Evolutionary conservation across 2,113 vertebrate species (phyloP).

Genomic region (Nymphicus hollandicus): DNA sequence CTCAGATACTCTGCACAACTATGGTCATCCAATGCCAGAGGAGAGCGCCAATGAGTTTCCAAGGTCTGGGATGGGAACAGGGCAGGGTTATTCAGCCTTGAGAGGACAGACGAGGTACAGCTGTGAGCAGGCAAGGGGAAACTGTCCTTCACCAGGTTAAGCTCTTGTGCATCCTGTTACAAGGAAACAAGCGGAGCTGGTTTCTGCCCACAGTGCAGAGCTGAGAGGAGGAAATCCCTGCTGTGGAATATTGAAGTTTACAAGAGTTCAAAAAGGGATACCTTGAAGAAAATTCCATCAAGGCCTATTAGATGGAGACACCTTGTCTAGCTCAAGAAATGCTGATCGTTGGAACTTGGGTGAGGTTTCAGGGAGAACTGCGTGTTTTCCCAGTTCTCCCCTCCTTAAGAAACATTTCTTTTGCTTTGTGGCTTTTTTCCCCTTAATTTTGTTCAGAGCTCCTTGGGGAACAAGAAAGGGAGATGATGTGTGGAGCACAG

Average conservation of each 20-base stretch:
- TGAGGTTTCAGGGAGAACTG: neutral
- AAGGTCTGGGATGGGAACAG: neutral
- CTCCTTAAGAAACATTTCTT: neutral
- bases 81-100: neutral
- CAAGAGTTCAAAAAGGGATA: conserved; percentile 9
- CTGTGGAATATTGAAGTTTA: neutral
- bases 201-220: neutral
- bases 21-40: neutral
- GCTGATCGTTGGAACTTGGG: neutral
- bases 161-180: neutral
- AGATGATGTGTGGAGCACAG: neutral
- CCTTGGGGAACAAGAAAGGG: neutral
- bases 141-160: neutral
- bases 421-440: neutral
- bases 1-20: neutral
- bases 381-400: neutral
- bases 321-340: conserved; percentile 11
- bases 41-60: neutral
- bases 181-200: neutral
- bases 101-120: neutral
- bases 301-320: conserved; percentile 33
- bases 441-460: conserved; percentile 11
- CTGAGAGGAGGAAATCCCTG: neutral
- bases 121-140: neutral
- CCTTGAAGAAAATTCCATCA: conserved; percentile 18